Base-by-base conservation (phyloP, 2,888 invertebrate genomes). In the Oscheius sp. region DNA sequence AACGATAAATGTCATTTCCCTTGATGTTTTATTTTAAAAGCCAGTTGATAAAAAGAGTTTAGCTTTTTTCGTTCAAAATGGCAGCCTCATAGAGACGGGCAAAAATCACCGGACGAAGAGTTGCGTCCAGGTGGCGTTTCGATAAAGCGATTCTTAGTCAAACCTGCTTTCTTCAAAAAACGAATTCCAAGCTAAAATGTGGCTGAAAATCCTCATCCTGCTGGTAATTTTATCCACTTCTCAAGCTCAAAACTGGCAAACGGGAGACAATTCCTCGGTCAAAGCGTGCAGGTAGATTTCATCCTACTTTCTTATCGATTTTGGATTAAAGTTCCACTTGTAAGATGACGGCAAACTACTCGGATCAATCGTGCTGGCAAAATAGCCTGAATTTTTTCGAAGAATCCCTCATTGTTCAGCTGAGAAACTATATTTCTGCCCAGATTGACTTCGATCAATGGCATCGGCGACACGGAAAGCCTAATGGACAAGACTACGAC, bases 401-500 rank as follows among this genome's bases (percentile, higher is more conserved):
- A 45, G 39, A 31, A 33, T 34, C 75, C n/a, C 73, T 84, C 3
- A 69, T 85, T 6, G 73, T 66, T 17, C 81, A 81, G 45, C 70
- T 84, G 73, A 70, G 83, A 12, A 76, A 82, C 58, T 84, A 82
- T 67, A 69, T 83, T 10, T 72, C 81, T 10, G 78, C 81, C 1
- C 84, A 82, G 69, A 72, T 80, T 39, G 73, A 82, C 68, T 79
- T 84, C 15, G 84, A 82, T 68, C 82, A 82, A 45, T 82, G 83
- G 81, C 66, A 71, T 23, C 61, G 78, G 4, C 61, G 84, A 10
- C 76, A 82, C 58, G 74, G 72, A 20, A 34, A 67, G 12, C 20
- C 12, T 17, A 74, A 82, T 25, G 71, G 65, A 17, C 61, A 73
- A 39, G 74, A 82, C 46, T 78, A 45, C 20, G 46, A 50, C 15